Evolutionary conservation across 2,113 vertebrate species (phyloP).

Genomic region (Elanoides forficatus): DNA sequence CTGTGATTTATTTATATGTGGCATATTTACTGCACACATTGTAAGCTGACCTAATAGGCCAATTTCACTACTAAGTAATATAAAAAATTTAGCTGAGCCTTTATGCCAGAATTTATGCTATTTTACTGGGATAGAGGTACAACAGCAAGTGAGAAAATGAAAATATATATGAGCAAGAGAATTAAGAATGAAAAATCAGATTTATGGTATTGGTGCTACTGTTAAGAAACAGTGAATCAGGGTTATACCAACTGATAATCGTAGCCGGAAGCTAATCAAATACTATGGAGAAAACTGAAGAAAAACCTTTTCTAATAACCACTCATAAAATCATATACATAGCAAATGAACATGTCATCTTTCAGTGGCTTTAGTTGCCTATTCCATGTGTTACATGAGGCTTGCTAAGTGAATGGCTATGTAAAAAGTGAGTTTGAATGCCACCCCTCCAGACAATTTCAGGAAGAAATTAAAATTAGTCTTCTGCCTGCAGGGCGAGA

Average conservation of each 20-base stretch:
- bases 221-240: background rate
- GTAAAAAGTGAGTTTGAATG: background rate
- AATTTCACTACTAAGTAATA: background rate
- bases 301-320: background rate
- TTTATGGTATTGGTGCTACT: background rate
- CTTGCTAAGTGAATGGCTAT: background rate
- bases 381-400: background rate
- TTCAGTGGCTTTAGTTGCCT: background rate
- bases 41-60: background rate
- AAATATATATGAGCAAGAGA: background rate
- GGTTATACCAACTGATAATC: background rate
- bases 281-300: background rate
- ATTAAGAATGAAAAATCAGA: background rate
- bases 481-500: background rate
- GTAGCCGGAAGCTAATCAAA: background rate
- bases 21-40: background rate
- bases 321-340: background rate
- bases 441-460: background rate
- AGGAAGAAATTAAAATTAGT: background rate
- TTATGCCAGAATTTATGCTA: background rate
- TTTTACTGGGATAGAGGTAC: background rate
- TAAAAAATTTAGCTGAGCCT: background rate
- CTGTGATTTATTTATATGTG: slow-evolving; percentile 27
- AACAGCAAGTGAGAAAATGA: background rate
- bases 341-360: background rate